Conservation (phyloP, 2,113 vertebrate species). For the Gymnocephalus cernua region DNA sequence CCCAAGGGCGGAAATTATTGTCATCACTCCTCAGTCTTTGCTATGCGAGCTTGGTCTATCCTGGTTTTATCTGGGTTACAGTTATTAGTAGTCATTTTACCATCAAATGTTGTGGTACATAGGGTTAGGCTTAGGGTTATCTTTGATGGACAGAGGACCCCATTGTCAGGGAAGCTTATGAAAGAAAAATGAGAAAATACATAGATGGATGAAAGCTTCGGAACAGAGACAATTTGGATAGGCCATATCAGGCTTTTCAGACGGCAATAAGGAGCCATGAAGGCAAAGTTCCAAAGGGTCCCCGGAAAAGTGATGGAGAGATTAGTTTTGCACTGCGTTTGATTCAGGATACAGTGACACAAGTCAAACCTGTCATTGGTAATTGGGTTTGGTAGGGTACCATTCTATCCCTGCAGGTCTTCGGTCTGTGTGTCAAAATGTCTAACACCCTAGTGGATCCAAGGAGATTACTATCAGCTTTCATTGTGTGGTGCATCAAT, state of each 20-base stretch:
- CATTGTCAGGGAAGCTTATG: not conserved
- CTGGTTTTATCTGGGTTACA: not conserved
- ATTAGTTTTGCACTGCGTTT: not conserved
- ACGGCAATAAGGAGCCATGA: not conserved
- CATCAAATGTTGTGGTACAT: not conserved
- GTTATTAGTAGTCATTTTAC: not conserved
- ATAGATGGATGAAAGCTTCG: conserved; percentile 1
- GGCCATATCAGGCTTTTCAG: not conserved
- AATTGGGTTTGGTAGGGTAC: not conserved
- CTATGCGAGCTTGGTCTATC: too few relatives aligned
- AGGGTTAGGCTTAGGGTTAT: not conserved
- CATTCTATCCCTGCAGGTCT: not conserved
- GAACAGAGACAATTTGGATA: not conserved
- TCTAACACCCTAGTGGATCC: not conserved
- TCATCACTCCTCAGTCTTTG: not conserved
- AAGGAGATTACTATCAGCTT: conserved; percentile 2
- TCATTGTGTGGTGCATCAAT: conserved; percentile 14
- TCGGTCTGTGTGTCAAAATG: conserved; percentile 5
- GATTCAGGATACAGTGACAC: not conserved
- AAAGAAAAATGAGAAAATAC: not conserved
- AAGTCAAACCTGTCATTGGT: not conserved
- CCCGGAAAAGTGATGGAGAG: not conserved
- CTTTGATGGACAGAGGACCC: not conserved
- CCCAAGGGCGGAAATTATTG: not conserved
- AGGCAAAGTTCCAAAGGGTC: not conserved